These are phyloP conservation scores for Trichosurus vulpecula DNA, from an alignment of 2,797 vertebrate species.

Conservation along the genomic window DNA sequence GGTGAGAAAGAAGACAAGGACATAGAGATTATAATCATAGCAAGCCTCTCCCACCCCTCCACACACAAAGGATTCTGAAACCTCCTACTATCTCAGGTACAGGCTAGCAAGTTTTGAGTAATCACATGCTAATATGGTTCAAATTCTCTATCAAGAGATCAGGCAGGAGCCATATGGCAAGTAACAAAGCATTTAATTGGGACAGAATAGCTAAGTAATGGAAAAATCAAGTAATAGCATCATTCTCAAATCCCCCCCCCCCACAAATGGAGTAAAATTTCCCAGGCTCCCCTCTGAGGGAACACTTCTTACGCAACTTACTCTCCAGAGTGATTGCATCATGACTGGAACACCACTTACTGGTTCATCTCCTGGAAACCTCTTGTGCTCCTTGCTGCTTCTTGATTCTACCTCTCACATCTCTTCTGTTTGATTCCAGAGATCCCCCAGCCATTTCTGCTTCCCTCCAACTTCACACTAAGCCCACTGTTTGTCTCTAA, in stretches of 20 bases:
- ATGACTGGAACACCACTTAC: not conserved
- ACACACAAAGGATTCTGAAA: not conserved
- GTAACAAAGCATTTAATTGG: not conserved
- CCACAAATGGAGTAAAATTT: not conserved
- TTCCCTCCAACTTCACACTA: not conserved
- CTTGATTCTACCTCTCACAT: not conserved
- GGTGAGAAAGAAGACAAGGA: not conserved
- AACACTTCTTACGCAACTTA: not conserved
- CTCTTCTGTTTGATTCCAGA: not conserved
- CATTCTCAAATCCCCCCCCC: not conserved
- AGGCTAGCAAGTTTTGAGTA: not conserved
- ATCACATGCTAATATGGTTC: not conserved
- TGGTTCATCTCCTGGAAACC: not conserved
- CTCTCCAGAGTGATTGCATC: not conserved
- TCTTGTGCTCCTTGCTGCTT: not conserved
- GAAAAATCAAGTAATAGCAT: not conserved
- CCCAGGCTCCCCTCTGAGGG: not conserved
- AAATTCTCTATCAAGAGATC: not conserved
- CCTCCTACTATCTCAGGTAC: not conserved
- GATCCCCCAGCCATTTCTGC: not conserved
- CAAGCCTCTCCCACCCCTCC: not conserved
- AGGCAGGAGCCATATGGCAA: not conserved
- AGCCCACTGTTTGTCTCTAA: not conserved
- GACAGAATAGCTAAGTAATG: not conserved
- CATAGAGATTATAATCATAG: not conserved